A percentile compares a stretch with the other conserved stretches of the same genome.
Evolutionary conservation across 2,113 vertebrate species (phyloP).

Genomic region (Ancistrus triradiatus): DNA sequence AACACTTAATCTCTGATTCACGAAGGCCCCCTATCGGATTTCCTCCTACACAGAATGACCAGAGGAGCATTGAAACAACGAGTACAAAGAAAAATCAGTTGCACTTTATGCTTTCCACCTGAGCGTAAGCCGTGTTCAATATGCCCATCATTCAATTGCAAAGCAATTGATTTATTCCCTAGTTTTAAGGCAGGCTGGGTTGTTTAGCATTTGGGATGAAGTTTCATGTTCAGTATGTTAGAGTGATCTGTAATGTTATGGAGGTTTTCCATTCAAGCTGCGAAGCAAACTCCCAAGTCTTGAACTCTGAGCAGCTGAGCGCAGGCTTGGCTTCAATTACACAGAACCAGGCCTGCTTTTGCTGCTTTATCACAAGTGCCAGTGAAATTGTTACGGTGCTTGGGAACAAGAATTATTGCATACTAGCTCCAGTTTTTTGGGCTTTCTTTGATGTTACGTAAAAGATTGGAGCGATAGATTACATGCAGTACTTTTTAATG

Average conservation of each 20-base stretch:
- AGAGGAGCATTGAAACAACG: conserved; percentile 54
- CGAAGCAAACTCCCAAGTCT: not conserved
- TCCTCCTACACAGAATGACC: conserved; percentile 62
- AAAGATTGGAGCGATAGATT: conserved; percentile 5
- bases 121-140: not conserved
- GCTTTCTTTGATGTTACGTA: conserved; percentile 52
- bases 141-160: not conserved
- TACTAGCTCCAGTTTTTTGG: conserved; percentile 52
- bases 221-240: not conserved
- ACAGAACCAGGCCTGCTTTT: conserved; percentile 52
- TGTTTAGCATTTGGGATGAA: too few species aligned
- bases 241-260: conserved; percentile 8
- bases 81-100: conserved; percentile 49
- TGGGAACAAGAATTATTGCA: conserved; percentile 55
- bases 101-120: conserved; percentile 19
- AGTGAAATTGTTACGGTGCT: conserved; percentile 59
- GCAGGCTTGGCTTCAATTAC: conserved; percentile 70
- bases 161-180: conserved; percentile 2
- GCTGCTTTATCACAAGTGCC: conserved; percentile 56
- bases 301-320: conserved; percentile 6
- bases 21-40: conserved; percentile 66
- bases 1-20: conserved; percentile 72
- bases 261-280: conserved; percentile 10
- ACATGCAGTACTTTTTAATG: not conserved
- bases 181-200: not conserved